These are phyloP conservation scores for Sigmodon hispidus DNA, from an alignment of 2,113 vertebrate species.

Conservation along the genomic window DNA sequence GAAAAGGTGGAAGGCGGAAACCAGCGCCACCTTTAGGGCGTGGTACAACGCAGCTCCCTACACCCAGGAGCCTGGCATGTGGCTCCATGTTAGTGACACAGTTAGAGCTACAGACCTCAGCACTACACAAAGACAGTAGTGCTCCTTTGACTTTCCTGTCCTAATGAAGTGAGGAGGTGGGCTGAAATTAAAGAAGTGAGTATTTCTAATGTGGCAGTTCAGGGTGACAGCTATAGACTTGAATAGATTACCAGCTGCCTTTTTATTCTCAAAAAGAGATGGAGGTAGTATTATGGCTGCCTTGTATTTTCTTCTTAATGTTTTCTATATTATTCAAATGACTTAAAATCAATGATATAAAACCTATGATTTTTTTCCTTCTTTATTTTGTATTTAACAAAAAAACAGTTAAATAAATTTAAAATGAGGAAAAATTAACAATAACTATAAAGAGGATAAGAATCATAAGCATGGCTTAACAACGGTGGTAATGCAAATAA, in stretches of 20 bases:
- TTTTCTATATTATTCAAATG: slow-evolving; percentile 3
- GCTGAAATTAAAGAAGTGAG: not conserved
- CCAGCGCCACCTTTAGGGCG: too few relatives aligned
- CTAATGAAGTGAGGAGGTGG: not conserved
- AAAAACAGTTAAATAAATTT: too few relatives aligned
- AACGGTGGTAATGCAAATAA: too few relatives aligned
- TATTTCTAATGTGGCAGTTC: not conserved
- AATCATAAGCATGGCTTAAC: too few relatives aligned
- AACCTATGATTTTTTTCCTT: too few relatives aligned
- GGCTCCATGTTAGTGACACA: not conserved
- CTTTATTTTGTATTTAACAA: too few relatives aligned
- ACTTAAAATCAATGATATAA: not conserved
- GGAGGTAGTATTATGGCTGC: not conserved
- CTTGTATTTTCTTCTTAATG: not conserved
- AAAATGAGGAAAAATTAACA: too few relatives aligned
- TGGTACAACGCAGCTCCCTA: too few relatives aligned
- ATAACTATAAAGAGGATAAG: too few relatives aligned
- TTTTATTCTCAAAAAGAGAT: not conserved
- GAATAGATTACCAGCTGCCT: slow-evolving; percentile 18
- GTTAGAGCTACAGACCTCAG: not conserved
- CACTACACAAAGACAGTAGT: not conserved
- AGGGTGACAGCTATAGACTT: not conserved
- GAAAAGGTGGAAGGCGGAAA: too few relatives aligned
- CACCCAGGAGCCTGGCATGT: too few relatives aligned
- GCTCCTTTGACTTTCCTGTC: slow-evolving; percentile 28